A percentile compares a stretch with the other conserved stretches of the same genome.
Evolutionary conservation across 2,797 vertebrate species (phyloP).

Genomic region (Sebastes goodei): DNA sequence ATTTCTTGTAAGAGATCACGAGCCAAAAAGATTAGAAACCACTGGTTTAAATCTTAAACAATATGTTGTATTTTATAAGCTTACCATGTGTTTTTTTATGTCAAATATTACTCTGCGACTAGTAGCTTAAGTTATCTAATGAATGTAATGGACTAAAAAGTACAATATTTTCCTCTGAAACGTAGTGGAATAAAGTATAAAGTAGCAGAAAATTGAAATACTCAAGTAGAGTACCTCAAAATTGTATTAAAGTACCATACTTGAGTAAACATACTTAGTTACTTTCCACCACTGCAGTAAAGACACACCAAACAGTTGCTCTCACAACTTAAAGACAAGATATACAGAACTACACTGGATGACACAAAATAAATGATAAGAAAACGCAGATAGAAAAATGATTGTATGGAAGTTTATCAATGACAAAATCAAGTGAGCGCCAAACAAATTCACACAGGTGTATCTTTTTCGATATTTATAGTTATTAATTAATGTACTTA

Average conservation of each 20-base stretch:
- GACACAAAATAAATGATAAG: neutral
- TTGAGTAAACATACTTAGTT: neutral
- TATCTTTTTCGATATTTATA: neutral
- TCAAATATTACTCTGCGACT: too few species aligned
- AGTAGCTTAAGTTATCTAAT: too few species aligned
- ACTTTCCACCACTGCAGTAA: neutral
- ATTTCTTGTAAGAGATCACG: too few species aligned
- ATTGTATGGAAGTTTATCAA: neutral
- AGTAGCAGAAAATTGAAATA: neutral
- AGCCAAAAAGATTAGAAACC: too few species aligned
- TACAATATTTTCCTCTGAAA: neutral
- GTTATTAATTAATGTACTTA: neutral
- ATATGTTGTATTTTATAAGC: too few species aligned
- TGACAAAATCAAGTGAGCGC: neutral
- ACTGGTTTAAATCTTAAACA: too few species aligned
- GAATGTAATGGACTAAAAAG: too few species aligned
- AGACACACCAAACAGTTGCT: neutral
- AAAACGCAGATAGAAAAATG: neutral
- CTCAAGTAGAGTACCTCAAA: too few species aligned
- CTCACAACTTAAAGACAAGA: neutral
- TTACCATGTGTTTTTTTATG: too few species aligned
- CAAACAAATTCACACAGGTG: neutral
- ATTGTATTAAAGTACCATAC: neutral
- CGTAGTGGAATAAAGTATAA: neutral
- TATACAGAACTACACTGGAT: neutral